Percentiles rank a stretch among this genome's conserved stretches.
Conservation (phyloP, 2,797 vertebrate genomes). For the Takifugu rubripes region DNA sequence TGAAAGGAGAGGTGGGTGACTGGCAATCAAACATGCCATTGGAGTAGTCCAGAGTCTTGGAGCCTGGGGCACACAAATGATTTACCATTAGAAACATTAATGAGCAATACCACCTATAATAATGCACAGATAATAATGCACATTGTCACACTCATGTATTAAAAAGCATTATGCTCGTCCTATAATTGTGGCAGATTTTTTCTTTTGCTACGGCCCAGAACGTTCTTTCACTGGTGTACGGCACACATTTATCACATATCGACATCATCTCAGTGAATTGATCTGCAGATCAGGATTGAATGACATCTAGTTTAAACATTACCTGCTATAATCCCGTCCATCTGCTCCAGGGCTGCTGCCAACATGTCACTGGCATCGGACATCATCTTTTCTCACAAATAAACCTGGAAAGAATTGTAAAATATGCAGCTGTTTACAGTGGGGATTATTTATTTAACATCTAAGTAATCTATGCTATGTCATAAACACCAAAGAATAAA, state of each 20-base stretch:
- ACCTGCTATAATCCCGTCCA: conserved; percentile 97
- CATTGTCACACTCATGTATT: no score
- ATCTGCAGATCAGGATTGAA: not conserved
- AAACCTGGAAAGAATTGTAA: conserved; percentile 36
- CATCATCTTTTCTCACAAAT: conserved; percentile 81
- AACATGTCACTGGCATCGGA: conserved; percentile 95
- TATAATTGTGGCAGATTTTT: no score
- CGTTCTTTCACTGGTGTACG: no score
- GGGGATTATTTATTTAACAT: not conserved
- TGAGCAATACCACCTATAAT: no score
- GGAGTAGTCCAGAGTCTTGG: conserved; percentile 92
- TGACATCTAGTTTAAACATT: conserved; percentile 11
- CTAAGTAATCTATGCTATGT: not conserved
- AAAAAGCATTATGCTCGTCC: no score
- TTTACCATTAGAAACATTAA: not conserved
- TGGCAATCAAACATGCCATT: conserved; percentile 97
- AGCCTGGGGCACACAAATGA: conserved; percentile 74
- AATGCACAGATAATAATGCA: no score
- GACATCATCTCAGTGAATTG: no score
- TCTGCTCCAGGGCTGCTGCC: conserved; percentile 92
- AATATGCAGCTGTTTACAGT: not conserved
- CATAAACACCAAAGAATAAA: not conserved
- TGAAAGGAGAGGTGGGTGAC: conserved; percentile 95
- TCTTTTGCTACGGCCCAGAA: no score
- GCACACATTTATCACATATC: no score